Evolutionary conservation across 2,113 vertebrate species (phyloP), one percentile per base, ranked within the genome.

Genomic region (Myotis lucifugus): DNA sequence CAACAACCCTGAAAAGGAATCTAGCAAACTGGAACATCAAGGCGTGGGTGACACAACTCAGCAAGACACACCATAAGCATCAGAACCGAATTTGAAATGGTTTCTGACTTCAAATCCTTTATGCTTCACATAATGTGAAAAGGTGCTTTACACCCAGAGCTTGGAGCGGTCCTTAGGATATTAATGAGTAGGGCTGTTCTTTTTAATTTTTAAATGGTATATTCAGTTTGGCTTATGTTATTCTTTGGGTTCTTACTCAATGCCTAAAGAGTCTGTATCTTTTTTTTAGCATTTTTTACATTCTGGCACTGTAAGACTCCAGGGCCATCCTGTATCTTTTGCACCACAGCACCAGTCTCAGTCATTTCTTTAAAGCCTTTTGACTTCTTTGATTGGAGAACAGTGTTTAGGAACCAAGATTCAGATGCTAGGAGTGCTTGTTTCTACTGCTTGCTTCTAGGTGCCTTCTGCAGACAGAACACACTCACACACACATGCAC

Each of bases 1-100:
- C 56, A 9, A 27, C 27, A n/a, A 79, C 18, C 54, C 42, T 72
- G 19, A 64, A 56, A 84, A 48, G 11, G 4, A 59, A 2, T 21
- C 52, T 4, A 42, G 23, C 8, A 72, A 72, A 54, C 25, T 56
- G 50, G 59, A 27, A 76, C 37, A 50, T 37, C 54, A 85, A 70
- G 52, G 9, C 8, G 64, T 32, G n/a, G 42, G 6, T 29, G 85
- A 79, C 27, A n/a, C 15, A 34, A 6, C 29, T 72, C 66, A 29
- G 29, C 52, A 93, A 66, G 50, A 77, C 9, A 9, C 3, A 29
- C 21, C 14, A 25, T 79, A 64, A 77, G 12, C 5, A 29, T 59
- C 27, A 88, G 27, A 88, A 79, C 37, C 34, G 70, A 25, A 81
- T 81, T 85, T 92, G 90, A 92, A 83, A 94, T 59, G 42, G 1